Base-by-base conservation (phyloP, 1,140 invertebrate genomes). In the Frieseomelitta varia region DNA sequence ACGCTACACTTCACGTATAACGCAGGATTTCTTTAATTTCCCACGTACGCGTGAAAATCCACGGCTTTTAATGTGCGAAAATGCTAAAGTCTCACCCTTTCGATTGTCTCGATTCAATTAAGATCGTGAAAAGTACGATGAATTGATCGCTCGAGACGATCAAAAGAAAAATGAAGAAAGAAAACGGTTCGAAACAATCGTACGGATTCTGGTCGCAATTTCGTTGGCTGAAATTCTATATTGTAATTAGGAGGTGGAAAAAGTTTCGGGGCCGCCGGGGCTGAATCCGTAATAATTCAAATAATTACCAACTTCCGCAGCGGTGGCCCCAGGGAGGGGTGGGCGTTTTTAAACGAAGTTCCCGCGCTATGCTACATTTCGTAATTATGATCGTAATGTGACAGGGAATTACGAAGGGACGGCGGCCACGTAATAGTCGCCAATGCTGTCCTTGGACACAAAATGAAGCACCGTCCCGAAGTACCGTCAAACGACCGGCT, bases 281-380 rank as follows among this genome's bases (percentile, higher is more conserved):
- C 12, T 53, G 69, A 30, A 68, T 74, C 61, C n/a, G 61, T 77
- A 77, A 82, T 77, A 82, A 82, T 77, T 82, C 24, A 27, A 67
- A 82, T 82, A 76, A 82, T 82, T 82, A 77, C 30, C 19, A 77
- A 82, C 61, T 82, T 82, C 14, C 51, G 30, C 21, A 63, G 53
- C 21, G n/a, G 55, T 14, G 24, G 15, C 80, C 47, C 61, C 4
- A 51, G 80, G 80, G 80, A 82, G 80, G 80, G 80, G 68, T n/a
- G n/a, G n/a, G 24, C 39, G 68, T 67, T 77, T 82, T 65, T 68
- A 77, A 56, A 55, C 61, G 47, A 81, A 82, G n/a, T 82, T 82
- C 21, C 73, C 15, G 19, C 19, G 51, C 17, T 8, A 19, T 2
- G 56, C 61, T 55, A 81, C 27, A 76, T 58, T 68, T 77, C 73